These are phyloP conservation scores for Sphaerophoria rueppellii DNA, from an alignment of 2,888 invertebrate species.

Conservation along the genomic window DNA sequence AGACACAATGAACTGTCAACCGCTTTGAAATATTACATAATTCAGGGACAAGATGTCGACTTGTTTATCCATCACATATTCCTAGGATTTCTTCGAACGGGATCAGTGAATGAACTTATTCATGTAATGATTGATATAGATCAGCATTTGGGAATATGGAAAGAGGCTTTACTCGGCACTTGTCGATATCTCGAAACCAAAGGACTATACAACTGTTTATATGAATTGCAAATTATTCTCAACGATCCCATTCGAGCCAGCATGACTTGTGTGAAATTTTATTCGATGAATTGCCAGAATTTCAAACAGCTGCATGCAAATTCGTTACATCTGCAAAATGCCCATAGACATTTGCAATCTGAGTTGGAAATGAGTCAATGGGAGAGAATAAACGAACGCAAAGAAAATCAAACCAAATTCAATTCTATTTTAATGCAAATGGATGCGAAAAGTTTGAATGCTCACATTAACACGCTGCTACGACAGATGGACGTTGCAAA, in stretches of 20 bases:
- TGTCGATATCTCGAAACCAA: constrained; percentile 89
- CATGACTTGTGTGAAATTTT: constrained; percentile 90
- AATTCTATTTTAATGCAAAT: constrained; percentile 86
- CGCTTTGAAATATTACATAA: constrained; percentile 87
- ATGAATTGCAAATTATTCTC: constrained; percentile 88
- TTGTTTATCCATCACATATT: constrained; percentile 89
- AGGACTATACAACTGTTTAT: constrained; percentile 87
- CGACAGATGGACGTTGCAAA: constrained; percentile 92
- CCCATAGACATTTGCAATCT: constrained; percentile 86
- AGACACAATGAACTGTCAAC: constrained; percentile 87
- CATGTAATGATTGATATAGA: constrained; percentile 87
- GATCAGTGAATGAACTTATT: constrained; percentile 85
- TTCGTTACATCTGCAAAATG: constrained; percentile 84
- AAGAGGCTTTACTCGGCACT: constrained; percentile 87
- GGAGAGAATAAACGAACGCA: constrained; percentile 81
- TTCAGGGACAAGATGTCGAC: constrained; percentile 87
- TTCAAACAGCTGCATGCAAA: constrained; percentile 84
- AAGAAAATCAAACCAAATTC: constrained; percentile 76
- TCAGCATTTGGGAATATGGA: constrained; percentile 87
- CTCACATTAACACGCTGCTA: constrained; percentile 90
- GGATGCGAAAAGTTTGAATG: constrained; percentile 88
- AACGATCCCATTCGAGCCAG: constrained; percentile 90
- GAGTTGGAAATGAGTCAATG: constrained; percentile 84
- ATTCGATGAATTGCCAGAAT: constrained; percentile 85
- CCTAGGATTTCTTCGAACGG: constrained; percentile 86